Base-by-base conservation (phyloP, 2,113 vertebrate genomes). In the Manacus vitellinus region DNA sequence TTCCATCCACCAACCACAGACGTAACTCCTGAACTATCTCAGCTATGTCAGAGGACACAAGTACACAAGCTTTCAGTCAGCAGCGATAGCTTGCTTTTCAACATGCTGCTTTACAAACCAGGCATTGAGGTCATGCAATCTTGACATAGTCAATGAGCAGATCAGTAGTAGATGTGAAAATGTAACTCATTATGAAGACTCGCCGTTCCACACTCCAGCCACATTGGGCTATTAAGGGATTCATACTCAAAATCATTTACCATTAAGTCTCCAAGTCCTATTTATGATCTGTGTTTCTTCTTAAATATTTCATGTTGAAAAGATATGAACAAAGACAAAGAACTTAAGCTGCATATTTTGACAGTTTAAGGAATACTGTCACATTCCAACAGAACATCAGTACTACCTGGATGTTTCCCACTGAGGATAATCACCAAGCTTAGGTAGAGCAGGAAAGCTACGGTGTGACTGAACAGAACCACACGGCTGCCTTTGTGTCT, bases 41-140 rank as follows among this genome's bases (percentile, higher is more conserved):
- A 84, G 61, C 56, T 80, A 96, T 78, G 75, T 63, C 68, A 94
- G 85, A 91, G n/a, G 58, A 81, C 62, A 51, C 47, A 74, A 93
- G 61, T 8, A 84, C 37, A 72, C 47, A 74, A 41, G 59, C 51
- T 70, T 31, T n/a, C 85, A 67, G 67, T 24, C 82, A 93, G 85
- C 63, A 92, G 39, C 2, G 0, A 85, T 28, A 81, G 76, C 16
- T 58, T 80, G 85, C 85, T 88, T 94, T 88, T 44, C 74, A 95
- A 49, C 0, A 1, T 30, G 51, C 80, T 93, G 63, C 72, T 81
- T 84, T 90, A 68, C 51, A 93, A 89, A 43, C 21, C 43, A 59
- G 30, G 63, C 67, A 59, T 68, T 74, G 72, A 88, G 75, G 56
- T 84, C 56, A 67, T n/a, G 12, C 21, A 35, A 75, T 47, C 35